Evolutionary conservation across 1,140 invertebrate species (phyloP).

Genomic region (Daktulosphaira vitifoliae): DNA sequence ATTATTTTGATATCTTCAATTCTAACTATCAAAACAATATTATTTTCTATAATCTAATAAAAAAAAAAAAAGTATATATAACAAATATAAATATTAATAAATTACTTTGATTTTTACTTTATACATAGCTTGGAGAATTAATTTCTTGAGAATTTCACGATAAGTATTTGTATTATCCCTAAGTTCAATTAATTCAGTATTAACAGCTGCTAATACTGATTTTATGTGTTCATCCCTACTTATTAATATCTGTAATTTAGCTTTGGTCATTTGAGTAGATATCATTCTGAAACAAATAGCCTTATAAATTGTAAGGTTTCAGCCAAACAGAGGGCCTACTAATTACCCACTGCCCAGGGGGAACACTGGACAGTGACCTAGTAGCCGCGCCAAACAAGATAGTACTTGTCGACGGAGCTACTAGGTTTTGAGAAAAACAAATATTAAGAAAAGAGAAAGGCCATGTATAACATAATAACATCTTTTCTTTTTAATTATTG

Average conservation of each 20-base stretch:
- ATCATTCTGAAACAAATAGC: slow-evolving; percentile 1
- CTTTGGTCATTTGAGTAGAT: not conserved
- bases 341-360: no score
- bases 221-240: slow-evolving; percentile 1
- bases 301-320: no score
- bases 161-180: not conserved
- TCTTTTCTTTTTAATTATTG: no score
- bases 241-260: slow-evolving; percentile 1
- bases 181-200: not conserved
- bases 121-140: slow-evolving; percentile 22
- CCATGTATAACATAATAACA: no score
- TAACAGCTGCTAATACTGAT: not conserved
- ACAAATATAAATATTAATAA: no score
- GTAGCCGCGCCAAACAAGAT: no score
- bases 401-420: no score
- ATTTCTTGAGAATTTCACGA: not conserved
- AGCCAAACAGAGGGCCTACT: no score
- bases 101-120: not conserved
- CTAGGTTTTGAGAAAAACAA: no score
- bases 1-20: not conserved
- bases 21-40: not conserved
- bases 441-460: no score
- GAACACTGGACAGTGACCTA: no score
- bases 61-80: not conserved
- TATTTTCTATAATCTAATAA: not conserved